Evolutionary conservation across 2,797 vertebrate genomes (phyloP).

Genomic region (Morelia viridis): DNA sequence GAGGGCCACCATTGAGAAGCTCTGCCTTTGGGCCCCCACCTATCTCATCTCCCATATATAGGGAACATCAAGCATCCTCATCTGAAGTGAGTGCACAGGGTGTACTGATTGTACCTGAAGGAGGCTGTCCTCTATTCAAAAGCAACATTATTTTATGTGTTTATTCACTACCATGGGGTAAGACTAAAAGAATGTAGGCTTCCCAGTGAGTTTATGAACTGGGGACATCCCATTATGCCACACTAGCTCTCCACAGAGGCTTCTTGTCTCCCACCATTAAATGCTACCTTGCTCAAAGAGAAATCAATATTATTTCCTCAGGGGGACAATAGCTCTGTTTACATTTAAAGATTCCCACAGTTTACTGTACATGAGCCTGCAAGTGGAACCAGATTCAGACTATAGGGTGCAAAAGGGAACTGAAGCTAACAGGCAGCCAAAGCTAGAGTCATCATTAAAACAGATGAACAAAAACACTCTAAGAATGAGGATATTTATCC

Average conservation of each 20-base stretch:
- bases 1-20: not conserved
- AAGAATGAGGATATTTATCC: slow-evolving; percentile 1
- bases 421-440: not conserved
- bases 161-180: not conserved
- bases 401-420: not conserved
- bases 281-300: not conserved
- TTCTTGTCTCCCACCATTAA: not conserved
- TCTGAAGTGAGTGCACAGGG: not conserved
- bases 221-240: not conserved
- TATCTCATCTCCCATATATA: not conserved
- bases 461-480: not conserved
- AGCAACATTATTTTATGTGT: not conserved
- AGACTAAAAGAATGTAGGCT: not conserved
- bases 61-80: not conserved
- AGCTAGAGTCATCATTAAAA: slow-evolving; percentile 16
- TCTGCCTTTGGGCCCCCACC: not conserved
- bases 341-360: not conserved
- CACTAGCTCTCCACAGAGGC: not conserved
- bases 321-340: slow-evolving; percentile 11
- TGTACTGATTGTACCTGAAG: not conserved
- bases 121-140: not conserved
- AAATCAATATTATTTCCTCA: not conserved
- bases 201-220: not conserved
- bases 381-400: not conserved
- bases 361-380: not conserved